A percentile compares a stretch with the other conserved stretches of the same genome.
Conservation (phyloP, 1,140 invertebrate genomes). For the Heliothis virescens region DNA sequence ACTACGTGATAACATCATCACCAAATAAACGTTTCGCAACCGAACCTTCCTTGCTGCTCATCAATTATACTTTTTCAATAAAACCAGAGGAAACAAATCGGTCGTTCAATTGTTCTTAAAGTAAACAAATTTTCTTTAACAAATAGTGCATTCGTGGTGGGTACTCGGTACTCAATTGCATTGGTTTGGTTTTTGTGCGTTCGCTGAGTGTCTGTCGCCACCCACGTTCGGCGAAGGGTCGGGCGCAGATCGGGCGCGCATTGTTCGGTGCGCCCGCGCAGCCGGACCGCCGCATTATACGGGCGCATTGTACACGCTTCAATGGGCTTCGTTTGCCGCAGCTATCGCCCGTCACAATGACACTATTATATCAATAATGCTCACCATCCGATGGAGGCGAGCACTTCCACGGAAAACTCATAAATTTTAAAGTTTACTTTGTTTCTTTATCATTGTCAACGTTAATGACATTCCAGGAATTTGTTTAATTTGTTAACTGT, state of each 20-base stretch:
- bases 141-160: conserved; percentile 36
- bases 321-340: conserved; percentile 80
- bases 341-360: conserved; percentile 79
- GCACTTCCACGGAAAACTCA: conserved; percentile 72
- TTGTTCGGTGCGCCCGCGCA: conserved; percentile 76
- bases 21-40: conserved; percentile 59
- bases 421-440: conserved; percentile 72
- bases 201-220: conserved; percentile 68
- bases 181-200: conserved; percentile 67
- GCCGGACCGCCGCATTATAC: conserved; percentile 79
- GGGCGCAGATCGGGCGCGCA: conserved; percentile 69
- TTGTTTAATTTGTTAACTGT: conserved; percentile 21
- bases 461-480: conserved; percentile 46
- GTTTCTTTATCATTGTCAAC: conserved; percentile 52
- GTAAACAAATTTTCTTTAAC: conserved; percentile 52
- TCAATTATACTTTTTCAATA: conserved; percentile 36
- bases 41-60: conserved; percentile 50
- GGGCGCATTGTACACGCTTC: conserved; percentile 82
- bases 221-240: conserved; percentile 81
- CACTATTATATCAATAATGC: conserved; percentile 83
- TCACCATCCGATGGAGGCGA: conserved; percentile 64
- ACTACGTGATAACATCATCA: conserved; percentile 60
- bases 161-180: conserved; percentile 28
- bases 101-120: not conserved
- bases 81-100: conserved; percentile 22